Conservation (phyloP, 2,888 invertebrate genomes). For the Himalopsyche kuldschensis region DNA sequence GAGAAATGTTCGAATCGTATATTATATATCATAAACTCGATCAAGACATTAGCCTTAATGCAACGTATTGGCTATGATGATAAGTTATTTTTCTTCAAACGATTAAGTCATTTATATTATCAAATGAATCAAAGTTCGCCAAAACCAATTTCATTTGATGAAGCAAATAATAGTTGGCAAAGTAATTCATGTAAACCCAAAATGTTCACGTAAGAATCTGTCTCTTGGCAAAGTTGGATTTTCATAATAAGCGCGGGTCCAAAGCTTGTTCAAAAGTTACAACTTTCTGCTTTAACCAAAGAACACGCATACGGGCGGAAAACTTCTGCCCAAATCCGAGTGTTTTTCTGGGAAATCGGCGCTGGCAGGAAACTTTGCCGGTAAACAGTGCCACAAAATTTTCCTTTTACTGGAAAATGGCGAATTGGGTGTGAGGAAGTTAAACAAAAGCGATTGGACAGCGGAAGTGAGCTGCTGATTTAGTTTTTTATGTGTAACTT, state of each 20-base stretch:
- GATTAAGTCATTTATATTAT: not conserved
- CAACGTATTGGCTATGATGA: no score
- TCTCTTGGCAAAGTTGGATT: constrained; percentile 17
- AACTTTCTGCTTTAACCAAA: constrained; percentile 7
- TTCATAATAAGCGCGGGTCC: constrained; percentile 17
- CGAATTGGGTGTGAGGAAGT: not conserved
- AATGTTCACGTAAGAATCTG: constrained; percentile 8
- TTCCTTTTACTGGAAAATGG: not conserved
- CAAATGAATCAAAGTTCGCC: not conserved
- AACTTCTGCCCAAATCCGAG: constrained; percentile 11
- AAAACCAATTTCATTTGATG: not conserved
- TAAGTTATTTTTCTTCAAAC: no score
- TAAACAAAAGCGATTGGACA: constrained; percentile 4
- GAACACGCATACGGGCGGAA: constrained; percentile 16
- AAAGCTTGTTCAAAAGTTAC: constrained; percentile 2
- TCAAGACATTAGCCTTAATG: no score
- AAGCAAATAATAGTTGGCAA: not conserved
- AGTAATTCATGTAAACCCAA: not conserved
- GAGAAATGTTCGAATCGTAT: no score
- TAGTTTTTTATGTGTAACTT: not conserved
- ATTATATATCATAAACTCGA: no score
- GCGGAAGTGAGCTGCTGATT: constrained; percentile 1
- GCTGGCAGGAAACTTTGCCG: constrained; percentile 13
- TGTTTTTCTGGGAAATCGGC: constrained; percentile 24
- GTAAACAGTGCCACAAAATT: constrained; percentile 12